Percentiles rank a stretch among this genome's conserved stretches.
phyloP scores from a whole-genome alignment of 2,113 vertebrate genomes.

The Seriola aureovittata region DNA sequence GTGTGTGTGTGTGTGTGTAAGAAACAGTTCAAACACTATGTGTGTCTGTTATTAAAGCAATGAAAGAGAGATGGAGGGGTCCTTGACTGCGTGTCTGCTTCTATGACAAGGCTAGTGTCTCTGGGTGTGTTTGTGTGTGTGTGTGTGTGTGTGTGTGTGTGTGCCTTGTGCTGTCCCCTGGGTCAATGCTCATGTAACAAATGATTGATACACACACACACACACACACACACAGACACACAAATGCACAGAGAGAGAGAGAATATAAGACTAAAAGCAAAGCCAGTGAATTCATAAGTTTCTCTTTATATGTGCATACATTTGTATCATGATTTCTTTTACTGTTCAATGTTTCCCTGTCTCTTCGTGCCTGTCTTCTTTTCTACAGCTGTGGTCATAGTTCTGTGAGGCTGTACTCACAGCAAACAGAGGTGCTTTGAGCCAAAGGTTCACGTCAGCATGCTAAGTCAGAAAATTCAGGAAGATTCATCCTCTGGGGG shows the following conservation, averaged over 20 bases:
- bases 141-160: background rate
- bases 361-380: background rate
- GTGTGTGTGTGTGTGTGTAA: slow-evolving; percentile 12
- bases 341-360: background rate
- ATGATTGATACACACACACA: background rate
- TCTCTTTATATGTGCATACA: background rate
- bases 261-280: background rate
- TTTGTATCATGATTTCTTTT: background rate
- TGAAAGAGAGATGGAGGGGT: slow-evolving; percentile 26
- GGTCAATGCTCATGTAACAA: slow-evolving; percentile 30
- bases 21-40: background rate
- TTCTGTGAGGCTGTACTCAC: too few relatives aligned
- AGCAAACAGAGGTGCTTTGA: background rate
- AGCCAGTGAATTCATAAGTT: background rate
- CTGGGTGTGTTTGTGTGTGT: background rate
- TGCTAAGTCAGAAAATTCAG: too few relatives aligned
- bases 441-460: background rate
- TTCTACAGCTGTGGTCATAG: too few relatives aligned
- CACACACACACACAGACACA: too few relatives aligned
- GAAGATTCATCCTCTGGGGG: background rate
- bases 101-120: slow-evolving; percentile 15
- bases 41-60: slow-evolving; percentile 23
- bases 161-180: slow-evolving; percentile 41
- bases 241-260: too few relatives aligned
- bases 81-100: slow-evolving; percentile 36